phyloP scores from a whole-genome alignment of 1,140 invertebrate species.

The Aradophagus sp. region DNA sequence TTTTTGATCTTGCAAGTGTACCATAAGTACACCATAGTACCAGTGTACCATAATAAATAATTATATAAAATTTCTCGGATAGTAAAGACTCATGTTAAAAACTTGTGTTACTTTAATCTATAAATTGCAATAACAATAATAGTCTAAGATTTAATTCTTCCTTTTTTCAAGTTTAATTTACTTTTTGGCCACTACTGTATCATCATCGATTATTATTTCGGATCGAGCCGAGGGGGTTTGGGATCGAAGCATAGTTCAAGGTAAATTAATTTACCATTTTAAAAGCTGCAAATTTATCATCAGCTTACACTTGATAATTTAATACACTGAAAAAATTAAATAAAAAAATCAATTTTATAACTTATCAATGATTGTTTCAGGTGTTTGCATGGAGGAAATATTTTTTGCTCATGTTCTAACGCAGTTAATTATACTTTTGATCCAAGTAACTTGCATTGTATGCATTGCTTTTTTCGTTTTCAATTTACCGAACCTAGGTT shows the following conservation, averaged over 20 bases:
- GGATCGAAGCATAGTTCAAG: conserved; percentile 84
- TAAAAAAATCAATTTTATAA: background rate
- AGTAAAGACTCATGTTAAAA: too few species aligned
- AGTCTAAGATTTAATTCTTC: background rate
- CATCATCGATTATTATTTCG: conserved; percentile 85
- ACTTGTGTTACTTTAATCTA: too few species aligned
- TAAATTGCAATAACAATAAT: background rate
- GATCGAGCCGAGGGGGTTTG: conserved; percentile 87
- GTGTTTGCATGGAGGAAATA: conserved; percentile 80
- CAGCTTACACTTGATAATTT: too few species aligned
- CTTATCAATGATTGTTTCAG: conserved; percentile 61
- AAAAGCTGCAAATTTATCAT: too few species aligned
- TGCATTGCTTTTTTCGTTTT: conserved; percentile 78
- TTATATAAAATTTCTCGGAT: too few species aligned
- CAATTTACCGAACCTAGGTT: conserved; percentile 78
- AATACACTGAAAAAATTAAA: background rate
- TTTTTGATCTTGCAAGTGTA: conserved; percentile 6
- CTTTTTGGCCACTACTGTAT: conserved; percentile 86
- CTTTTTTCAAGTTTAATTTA: conserved; percentile 80
- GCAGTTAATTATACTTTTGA: conserved; percentile 82
- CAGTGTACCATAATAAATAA: too few species aligned
- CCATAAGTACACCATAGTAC: too few species aligned
- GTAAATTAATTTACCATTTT: conserved; percentile 66
- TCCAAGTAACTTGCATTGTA: conserved; percentile 80
- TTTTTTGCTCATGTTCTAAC: conserved; percentile 85